Percentiles rank a stretch among this genome's conserved stretches.
phyloP scores from a whole-genome alignment of 2,888 invertebrate species.

The Leptothorax acervorum region DNA sequence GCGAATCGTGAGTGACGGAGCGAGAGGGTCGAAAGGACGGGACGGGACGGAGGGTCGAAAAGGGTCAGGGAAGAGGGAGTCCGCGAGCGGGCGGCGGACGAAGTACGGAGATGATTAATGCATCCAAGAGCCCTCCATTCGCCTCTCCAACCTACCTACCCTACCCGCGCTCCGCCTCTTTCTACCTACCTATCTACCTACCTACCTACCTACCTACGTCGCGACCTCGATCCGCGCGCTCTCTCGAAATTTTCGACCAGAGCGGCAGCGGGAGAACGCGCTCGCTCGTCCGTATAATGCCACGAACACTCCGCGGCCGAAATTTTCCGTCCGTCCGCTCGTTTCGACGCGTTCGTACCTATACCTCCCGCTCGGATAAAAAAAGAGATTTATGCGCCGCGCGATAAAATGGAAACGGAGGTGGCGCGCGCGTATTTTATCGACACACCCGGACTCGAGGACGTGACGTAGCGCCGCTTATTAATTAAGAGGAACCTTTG shows the following conservation, averaged over 20 bases:
- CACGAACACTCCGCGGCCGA: slow-evolving; percentile 56
- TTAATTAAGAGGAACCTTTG: slow-evolving; percentile 22
- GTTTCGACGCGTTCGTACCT: slow-evolving; percentile 37
- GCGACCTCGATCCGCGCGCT: slow-evolving; percentile 50
- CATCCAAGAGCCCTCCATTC: slow-evolving; percentile 77
- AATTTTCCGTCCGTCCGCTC: slow-evolving; percentile 39
- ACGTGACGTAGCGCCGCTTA: slow-evolving; percentile 7
- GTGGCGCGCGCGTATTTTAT: slow-evolving; percentile 29
- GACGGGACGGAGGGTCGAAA: slow-evolving; percentile 51
- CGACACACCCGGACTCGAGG: slow-evolving; percentile 13
- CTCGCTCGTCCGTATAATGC: slow-evolving; percentile 50
- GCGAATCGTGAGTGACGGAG: slow-evolving; percentile 39
- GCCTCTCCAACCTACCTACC: slow-evolving; percentile 63
- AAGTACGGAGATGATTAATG: slow-evolving; percentile 80
- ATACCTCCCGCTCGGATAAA: slow-evolving; percentile 30
- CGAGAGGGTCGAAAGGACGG: slow-evolving; percentile 50
- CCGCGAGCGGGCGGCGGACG: slow-evolving; percentile 69
- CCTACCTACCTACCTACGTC: slow-evolving; percentile 54
- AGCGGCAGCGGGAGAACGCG: slow-evolving; percentile 46
- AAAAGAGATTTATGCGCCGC: slow-evolving; percentile 48
- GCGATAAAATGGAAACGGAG: slow-evolving; percentile 31
- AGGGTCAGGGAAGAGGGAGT: slow-evolving; percentile 61
- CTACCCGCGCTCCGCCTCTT: slow-evolving; percentile 23
- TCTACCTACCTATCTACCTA: slow-evolving; percentile 36
- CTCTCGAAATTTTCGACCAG: slow-evolving; percentile 53